Evolutionary conservation across 2,888 invertebrate genomes (phyloP).

Genomic region (Notodonta dromedarius): DNA sequence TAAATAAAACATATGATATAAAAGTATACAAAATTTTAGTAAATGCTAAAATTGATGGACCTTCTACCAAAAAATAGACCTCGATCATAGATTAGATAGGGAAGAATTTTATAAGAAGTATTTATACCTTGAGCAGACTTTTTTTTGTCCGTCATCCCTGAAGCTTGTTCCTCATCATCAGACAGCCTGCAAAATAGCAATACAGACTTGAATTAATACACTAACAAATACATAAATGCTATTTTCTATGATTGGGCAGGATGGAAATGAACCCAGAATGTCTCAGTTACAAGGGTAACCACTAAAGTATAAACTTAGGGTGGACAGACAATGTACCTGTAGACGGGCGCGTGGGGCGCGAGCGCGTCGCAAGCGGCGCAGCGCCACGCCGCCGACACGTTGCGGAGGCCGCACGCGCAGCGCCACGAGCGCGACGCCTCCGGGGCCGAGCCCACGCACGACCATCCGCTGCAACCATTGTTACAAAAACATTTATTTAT

Average conservation of each 20-base stretch:
- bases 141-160: slow-evolving; percentile 82
- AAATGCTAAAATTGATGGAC: no score
- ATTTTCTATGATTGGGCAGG: no score
- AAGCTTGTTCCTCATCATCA: slow-evolving; percentile 79
- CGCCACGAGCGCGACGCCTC: slow-evolving; percentile 78
- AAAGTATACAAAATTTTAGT: neutral
- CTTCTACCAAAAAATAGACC: no score
- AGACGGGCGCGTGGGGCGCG: slow-evolving; percentile 79
- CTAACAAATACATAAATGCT: no score
- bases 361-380: slow-evolving; percentile 79
- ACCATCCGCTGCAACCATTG: slow-evolving; percentile 66
- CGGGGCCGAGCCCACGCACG: slow-evolving; percentile 80
- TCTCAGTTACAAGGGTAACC: no score
- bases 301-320: no score
- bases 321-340: slow-evolving; percentile 52
- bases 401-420: slow-evolving; percentile 76
- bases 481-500: no score
- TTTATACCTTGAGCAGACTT: slow-evolving; percentile 71
- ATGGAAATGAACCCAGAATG: no score
- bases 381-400: slow-evolving; percentile 81
- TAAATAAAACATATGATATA: no score
- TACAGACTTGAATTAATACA: no score
- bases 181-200: slow-evolving; percentile 63
- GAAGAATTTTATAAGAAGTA: no score
- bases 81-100: no score